A percentile compares a stretch with the other conserved stretches of the same genome.
Evolutionary conservation across 2,113 vertebrate genomes (phyloP).

Genomic region (Anarhynchus alexandrinus): DNA sequence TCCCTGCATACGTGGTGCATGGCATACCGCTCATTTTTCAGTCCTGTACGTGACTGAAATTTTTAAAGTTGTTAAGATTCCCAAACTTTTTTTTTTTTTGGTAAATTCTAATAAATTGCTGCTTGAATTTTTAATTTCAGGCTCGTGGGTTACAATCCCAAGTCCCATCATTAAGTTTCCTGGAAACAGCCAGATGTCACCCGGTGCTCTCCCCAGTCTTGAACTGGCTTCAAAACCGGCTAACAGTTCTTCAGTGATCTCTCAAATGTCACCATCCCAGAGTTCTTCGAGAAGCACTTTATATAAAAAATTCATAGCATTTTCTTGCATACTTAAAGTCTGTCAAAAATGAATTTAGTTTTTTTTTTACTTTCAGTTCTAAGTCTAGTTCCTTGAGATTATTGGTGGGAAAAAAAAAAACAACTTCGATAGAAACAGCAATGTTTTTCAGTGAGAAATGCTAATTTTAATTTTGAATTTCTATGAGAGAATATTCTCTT

Average conservation of each 20-base stretch:
- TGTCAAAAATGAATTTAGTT: neutral
- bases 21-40: neutral
- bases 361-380: neutral
- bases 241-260: neutral
- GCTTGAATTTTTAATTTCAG: neutral
- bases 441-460: neutral
- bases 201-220: neutral
- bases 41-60: neutral
- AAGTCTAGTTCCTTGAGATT: neutral
- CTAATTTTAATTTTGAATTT: neutral
- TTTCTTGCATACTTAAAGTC: neutral
- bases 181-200: neutral
- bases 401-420: neutral
- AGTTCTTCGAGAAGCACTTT: neutral
- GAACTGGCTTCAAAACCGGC: neutral
- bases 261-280: neutral
- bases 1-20: rapidly evolving
- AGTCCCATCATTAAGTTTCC: neutral
- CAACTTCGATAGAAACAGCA: neutral
- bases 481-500: neutral
- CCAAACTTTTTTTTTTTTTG: neutral
- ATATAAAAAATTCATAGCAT: neutral
- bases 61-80: neutral
- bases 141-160: neutral
- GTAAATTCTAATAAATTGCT: neutral